Evolutionary conservation across 2,888 invertebrate species (phyloP).

Genomic region (Campoplex nolae): DNA sequence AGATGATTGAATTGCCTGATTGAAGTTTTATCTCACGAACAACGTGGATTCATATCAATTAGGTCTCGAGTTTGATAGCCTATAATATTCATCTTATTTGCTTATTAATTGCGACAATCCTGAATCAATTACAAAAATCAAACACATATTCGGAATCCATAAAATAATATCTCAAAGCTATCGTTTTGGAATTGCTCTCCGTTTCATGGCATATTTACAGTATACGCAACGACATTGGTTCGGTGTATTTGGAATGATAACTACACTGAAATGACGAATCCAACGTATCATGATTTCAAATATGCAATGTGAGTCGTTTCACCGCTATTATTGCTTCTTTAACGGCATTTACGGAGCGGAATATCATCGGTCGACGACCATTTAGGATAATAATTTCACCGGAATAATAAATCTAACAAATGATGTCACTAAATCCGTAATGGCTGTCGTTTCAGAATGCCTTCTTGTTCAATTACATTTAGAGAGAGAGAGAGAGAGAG

Average conservation of each 20-base stretch:
- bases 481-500: not conserved
- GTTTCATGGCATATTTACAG: not conserved
- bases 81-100: not conserved
- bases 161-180: not conserved
- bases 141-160: not conserved
- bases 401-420: slow-evolving; percentile 6
- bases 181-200: not conserved
- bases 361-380: not conserved
- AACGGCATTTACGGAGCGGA: not conserved
- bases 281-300: too few species aligned
- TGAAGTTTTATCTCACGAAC: not conserved
- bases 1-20: not conserved
- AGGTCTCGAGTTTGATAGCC: not conserved
- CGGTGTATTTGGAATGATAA: too few species aligned
- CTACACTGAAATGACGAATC: too few species aligned
- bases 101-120: not conserved
- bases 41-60: not conserved
- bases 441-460: slow-evolving; percentile 7
- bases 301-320: too few species aligned
- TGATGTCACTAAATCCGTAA: not conserved
- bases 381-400: slow-evolving; percentile 1
- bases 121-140: not conserved
- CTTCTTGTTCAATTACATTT: slow-evolving; percentile 24
- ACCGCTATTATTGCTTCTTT: too few species aligned
- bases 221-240: too few species aligned